These are phyloP conservation scores for Hormaphis cornu DNA, from an alignment of 1,140 invertebrate genomes.

Conservation along the genomic window DNA sequence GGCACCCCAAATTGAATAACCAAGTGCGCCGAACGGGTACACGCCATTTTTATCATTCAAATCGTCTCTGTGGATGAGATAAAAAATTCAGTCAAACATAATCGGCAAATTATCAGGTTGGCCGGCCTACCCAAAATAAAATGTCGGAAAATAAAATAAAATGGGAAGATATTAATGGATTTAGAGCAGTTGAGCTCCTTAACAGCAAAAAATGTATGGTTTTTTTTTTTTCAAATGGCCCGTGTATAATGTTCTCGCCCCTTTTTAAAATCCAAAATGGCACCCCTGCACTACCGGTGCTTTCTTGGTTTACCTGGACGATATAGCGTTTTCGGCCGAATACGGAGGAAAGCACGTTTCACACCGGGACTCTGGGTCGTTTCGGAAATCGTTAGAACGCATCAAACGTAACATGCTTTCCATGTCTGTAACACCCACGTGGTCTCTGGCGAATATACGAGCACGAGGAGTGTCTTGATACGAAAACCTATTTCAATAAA, in stretches of 20 bases:
- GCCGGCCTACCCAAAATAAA: too few species aligned
- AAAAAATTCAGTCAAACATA: background rate
- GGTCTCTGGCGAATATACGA: slow-evolving; percentile 13
- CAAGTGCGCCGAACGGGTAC: background rate
- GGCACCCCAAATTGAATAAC: background rate
- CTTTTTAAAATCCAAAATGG: too few species aligned
- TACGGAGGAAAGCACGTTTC: slow-evolving; percentile 56
- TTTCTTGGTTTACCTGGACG: slow-evolving; percentile 11
- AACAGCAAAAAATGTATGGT: too few species aligned
- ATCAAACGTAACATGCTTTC: slow-evolving; percentile 53
- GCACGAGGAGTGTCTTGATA: background rate
- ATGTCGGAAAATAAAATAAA: too few species aligned
- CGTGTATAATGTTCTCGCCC: too few species aligned
- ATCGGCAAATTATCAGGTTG: background rate
- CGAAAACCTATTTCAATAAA: slow-evolving; percentile 9
- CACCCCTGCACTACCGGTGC: too few species aligned
- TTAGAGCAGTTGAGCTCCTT: too few species aligned
- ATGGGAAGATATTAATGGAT: too few species aligned
- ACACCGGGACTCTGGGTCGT: slow-evolving; percentile 60
- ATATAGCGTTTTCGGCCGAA: slow-evolving; percentile 6
- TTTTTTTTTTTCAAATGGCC: too few species aligned
- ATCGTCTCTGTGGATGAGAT: background rate
- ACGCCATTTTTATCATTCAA: slow-evolving; percentile 1
- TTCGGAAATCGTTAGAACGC: slow-evolving; percentile 63
- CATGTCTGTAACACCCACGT: background rate